Evolutionary conservation across 2,113 vertebrate genomes (phyloP), one percentile per base, ranked within the genome.

Genomic region (mouse (Mus musculus)): DNA sequence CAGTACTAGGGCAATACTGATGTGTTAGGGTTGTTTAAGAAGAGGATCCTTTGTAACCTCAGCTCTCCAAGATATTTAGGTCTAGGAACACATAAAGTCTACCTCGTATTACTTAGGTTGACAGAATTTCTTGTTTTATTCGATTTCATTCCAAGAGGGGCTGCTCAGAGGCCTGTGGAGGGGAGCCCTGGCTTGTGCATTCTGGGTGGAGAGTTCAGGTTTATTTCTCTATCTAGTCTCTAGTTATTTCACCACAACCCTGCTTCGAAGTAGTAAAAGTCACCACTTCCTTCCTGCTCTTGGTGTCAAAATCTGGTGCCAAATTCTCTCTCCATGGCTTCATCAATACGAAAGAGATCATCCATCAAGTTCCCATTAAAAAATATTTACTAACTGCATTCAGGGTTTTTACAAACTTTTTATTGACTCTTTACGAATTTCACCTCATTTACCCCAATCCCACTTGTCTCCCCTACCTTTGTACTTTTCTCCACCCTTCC

Each of bases 91-190:
- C 95, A 98, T 98, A 97, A 16, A 95, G 88, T 97, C 97, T 97
- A 98, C 98, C 97, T 98, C 98, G 97, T 98, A 98, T 98, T 98
- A 93, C 98, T 98, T 98, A 98, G 95, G 84, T 97, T 97, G 92
- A 90, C 76, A 93, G 95, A 97, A 76, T 96, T 97, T 98, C 96
- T 96, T 97, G 95, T 97, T 98, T 98, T 98, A 98, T 97, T 98
- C 91, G 93, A 81, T 97, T 97, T 97, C 75, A 93, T 97, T 98
- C 98, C 92, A 96, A 97, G 93, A 97, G 69, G 89, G 7, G 3
- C 90, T 75, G 63, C 94, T 91, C 42, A 75, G 96, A 95, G 59
- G 80, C 89, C 39, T 84, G 86, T 19, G 5, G 33, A 97, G 91
- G 69, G 95, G 88, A 97, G 91, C 76, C 89, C 91, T 96, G 87